Evolutionary conservation across 2,797 vertebrate species (phyloP).

Genomic region (Heteromormyrus szaboi): DNA sequence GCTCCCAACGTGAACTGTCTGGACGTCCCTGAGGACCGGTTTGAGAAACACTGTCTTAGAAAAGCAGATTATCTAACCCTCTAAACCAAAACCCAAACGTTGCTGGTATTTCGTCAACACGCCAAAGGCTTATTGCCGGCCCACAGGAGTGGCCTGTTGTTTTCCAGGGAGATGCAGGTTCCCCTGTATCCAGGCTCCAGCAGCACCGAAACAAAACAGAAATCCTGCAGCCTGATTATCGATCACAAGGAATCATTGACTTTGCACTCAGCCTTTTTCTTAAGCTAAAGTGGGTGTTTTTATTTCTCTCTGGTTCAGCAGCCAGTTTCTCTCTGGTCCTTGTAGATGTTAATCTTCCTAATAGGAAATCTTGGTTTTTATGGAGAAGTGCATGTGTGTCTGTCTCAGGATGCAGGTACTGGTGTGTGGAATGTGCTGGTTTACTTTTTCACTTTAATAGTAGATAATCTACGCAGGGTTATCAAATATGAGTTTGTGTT

Average conservation of each 20-base stretch:
- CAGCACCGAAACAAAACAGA: not conserved
- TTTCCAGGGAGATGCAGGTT: not conserved
- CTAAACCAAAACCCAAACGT: not conserved
- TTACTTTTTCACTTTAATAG: not conserved
- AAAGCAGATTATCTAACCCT: not conserved
- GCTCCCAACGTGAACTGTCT: not conserved
- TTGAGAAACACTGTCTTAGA: not conserved
- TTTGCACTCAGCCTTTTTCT: conserved; percentile 1
- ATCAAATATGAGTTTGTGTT: not conserved
- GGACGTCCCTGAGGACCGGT: not conserved
- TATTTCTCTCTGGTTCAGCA: not conserved
- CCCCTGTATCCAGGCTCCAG: not conserved
- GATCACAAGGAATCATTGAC: not conserved
- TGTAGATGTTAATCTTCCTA: conserved; percentile 23
- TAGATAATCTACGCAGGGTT: not conserved
- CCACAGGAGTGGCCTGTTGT: not conserved
- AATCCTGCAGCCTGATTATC: not conserved
- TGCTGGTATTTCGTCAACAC: not conserved
- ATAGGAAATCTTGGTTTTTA: conserved; percentile 9
- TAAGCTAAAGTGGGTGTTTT: not conserved
- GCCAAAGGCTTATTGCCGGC: not conserved
- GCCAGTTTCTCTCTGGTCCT: conserved; percentile 10
- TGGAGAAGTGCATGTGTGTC: not conserved
- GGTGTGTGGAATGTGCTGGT: not conserved
- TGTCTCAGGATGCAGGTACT: too few species aligned